phyloP scores from a whole-genome alignment of 2,797 vertebrate species.

The Lagocephalus sceleratus region DNA sequence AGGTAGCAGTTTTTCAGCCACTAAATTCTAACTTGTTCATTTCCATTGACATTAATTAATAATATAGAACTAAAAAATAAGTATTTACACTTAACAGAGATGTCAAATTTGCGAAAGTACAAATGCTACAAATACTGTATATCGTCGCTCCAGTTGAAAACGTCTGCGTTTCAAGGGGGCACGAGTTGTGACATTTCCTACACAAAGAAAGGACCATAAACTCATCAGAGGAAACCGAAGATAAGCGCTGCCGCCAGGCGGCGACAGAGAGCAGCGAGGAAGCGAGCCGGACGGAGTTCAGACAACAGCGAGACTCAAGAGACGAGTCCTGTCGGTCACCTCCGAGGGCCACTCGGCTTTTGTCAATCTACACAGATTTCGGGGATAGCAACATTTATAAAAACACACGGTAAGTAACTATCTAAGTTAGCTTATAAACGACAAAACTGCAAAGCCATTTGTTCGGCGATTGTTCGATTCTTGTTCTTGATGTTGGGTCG shows the following conservation, averaged over 20 bases:
- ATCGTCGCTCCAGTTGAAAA: too few relatives aligned
- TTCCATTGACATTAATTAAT: too few relatives aligned
- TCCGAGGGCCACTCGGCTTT: background rate
- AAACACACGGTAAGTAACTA: background rate
- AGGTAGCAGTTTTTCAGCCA: too few relatives aligned
- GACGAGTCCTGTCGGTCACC: constrained; percentile 14
- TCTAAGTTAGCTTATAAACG: background rate
- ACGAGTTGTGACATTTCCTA: too few relatives aligned
- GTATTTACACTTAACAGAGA: too few relatives aligned
- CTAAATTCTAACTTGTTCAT: too few relatives aligned
- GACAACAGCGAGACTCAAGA: background rate
- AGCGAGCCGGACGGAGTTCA: background rate
- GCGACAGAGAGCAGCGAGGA: constrained; percentile 24
- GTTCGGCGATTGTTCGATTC: background rate
- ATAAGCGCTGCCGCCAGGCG: constrained; percentile 42
- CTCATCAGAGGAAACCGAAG: constrained; percentile 43
- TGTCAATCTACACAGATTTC: background rate
- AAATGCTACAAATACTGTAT: too few relatives aligned
- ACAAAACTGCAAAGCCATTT: background rate
- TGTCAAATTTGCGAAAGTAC: too few relatives aligned
- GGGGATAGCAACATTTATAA: constrained; percentile 2
- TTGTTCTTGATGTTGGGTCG: background rate
- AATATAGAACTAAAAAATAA: too few relatives aligned
- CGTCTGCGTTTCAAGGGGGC: too few relatives aligned
- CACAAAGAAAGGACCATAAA: constrained; percentile 12